These are phyloP conservation scores for Zygothrica quintamaculata DNA, from an alignment of 2,888 invertebrate species.

Conservation along the genomic window DNA sequence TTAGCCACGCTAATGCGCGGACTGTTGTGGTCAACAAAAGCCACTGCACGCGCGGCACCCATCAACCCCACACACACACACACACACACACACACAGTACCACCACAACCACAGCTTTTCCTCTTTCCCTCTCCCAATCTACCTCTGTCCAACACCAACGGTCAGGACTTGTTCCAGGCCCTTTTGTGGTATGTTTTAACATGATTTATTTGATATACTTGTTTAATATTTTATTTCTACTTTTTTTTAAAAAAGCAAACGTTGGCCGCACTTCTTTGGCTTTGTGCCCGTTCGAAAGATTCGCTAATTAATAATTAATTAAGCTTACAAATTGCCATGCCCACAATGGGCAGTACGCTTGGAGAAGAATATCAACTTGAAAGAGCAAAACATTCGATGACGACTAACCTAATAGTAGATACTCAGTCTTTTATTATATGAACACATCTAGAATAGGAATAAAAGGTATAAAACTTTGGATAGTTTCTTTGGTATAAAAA, in stretches of 20 bases:
- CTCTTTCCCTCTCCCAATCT: background rate
- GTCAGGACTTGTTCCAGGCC: constrained; percentile 16
- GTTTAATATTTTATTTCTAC: constrained; percentile 24
- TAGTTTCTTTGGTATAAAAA: too few relatives aligned
- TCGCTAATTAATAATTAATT: constrained; percentile 78
- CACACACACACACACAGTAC: background rate
- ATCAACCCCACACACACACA: background rate
- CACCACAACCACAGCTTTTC: constrained; percentile 14
- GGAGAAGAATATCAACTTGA: constrained; percentile 9
- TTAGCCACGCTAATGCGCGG: constrained; percentile 78
- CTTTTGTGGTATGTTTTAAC: constrained; percentile 63
- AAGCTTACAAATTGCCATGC: constrained; percentile 64
- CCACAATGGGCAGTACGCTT: constrained; percentile 19
- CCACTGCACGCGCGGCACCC: constrained; percentile 60
- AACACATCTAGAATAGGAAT: too few relatives aligned
- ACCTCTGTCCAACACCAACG: background rate
- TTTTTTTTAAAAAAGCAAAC: constrained; percentile 2
- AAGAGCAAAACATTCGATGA: background rate
- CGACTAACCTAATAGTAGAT: too few relatives aligned
- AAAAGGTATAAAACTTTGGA: too few relatives aligned
- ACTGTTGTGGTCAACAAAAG: constrained; percentile 75
- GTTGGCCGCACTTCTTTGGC: constrained; percentile 62
- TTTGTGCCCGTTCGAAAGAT: constrained; percentile 61
- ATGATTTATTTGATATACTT: constrained; percentile 65
- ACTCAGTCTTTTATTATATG: too few relatives aligned